A percentile compares a stretch with the other conserved stretches of the same genome.
These are phyloP conservation scores for Leucophenga varia DNA, from an alignment of 1,140 invertebrate species.

Conservation along the genomic window DNA sequence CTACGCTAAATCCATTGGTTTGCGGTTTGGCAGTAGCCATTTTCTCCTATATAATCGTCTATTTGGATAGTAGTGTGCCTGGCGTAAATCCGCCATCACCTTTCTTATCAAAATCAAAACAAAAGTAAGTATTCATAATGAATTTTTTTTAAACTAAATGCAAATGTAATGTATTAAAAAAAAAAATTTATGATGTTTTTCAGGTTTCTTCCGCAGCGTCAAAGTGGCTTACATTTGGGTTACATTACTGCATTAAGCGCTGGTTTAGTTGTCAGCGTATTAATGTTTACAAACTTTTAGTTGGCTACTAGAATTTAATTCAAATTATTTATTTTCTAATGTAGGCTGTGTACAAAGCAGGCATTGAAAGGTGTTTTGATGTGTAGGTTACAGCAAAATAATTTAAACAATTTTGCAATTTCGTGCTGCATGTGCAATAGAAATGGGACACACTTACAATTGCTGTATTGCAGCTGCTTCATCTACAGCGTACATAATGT, in stretches of 20 bases:
- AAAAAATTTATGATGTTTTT: constrained; percentile 6
- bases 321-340: no score
- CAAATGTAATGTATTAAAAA: background rate
- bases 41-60: constrained; percentile 58
- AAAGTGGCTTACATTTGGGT: constrained; percentile 24
- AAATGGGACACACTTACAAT: no score
- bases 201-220: constrained; percentile 25
- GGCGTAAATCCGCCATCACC: constrained; percentile 58
- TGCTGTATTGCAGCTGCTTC: no score
- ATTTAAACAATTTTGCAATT: no score
- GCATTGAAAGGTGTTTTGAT: no score
- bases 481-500: no score
- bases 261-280: constrained; percentile 27
- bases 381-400: no score
- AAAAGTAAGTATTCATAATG: constrained; percentile 22
- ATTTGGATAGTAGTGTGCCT: constrained; percentile 59
- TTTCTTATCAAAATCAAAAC: constrained; percentile 50
- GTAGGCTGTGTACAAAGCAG: no score
- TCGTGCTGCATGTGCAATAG: no score
- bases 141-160: background rate
- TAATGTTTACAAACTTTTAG: constrained; percentile 32
- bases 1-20: constrained; percentile 32
- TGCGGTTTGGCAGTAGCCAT: constrained; percentile 36
- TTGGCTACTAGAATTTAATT: no score
- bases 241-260: constrained; percentile 34